phyloP scores from a whole-genome alignment of 2,888 invertebrate species.

The Microctonus brassicae region DNA sequence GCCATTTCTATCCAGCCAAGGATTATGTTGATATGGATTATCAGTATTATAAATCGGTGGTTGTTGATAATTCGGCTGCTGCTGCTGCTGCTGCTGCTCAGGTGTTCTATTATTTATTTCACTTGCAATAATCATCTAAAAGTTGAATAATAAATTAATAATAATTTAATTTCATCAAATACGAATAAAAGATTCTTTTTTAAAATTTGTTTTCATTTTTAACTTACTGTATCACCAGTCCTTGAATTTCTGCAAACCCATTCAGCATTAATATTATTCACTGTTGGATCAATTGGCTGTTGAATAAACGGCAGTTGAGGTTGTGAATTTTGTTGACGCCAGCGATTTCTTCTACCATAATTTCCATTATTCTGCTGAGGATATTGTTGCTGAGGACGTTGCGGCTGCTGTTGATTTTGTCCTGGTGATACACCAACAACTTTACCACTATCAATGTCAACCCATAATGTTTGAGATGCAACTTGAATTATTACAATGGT shows the following conservation, averaged over 20 bases:
- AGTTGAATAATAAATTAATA: no score
- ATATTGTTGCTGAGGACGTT: slow-evolving; percentile 12
- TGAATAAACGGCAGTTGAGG: slow-evolving; percentile 22
- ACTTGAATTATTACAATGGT: background rate
- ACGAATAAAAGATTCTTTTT: background rate
- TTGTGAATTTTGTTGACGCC: slow-evolving; percentile 14
- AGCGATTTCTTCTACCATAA: slow-evolving; percentile 16
- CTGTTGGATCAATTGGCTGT: slow-evolving; percentile 19
- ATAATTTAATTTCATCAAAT: no score
- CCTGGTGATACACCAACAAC: slow-evolving; percentile 28
- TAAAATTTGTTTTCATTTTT: background rate
- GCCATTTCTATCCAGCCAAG: slow-evolving; percentile 16
- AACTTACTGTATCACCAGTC: slow-evolving; percentile 50
- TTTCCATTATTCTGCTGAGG: background rate
- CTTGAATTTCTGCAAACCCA: slow-evolving; percentile 53
- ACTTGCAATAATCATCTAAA: slow-evolving; percentile 47
- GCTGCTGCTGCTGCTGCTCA: background rate
- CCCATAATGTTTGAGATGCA: slow-evolving; percentile 26
- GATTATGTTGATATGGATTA: slow-evolving; percentile 14
- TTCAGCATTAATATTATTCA: slow-evolving; percentile 36
- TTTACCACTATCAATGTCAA: slow-evolving; percentile 32
- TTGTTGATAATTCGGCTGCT: slow-evolving; percentile 10
- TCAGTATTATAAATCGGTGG: background rate
- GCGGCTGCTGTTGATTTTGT: slow-evolving; percentile 41
- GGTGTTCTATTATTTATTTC: slow-evolving; percentile 30